Base-by-base conservation (phyloP, 2,888 invertebrate genomes). In the Atherix ibis region DNA sequence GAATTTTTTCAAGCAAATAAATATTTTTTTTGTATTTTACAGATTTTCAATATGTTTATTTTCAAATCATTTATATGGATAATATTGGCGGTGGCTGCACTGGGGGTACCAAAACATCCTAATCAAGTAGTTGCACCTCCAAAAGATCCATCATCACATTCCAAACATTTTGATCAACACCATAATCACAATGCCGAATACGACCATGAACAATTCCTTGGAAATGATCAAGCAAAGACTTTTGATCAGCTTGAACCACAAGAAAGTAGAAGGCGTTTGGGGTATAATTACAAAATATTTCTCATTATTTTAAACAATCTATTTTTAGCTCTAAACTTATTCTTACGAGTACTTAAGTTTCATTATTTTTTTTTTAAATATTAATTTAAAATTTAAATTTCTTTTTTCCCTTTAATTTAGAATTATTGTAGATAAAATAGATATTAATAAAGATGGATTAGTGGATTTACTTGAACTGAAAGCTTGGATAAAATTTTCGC, bases 131-230 rank as follows among this genome's bases (percentile, higher is more conserved):
- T n/a, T n/a, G n/a, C n/a, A n/a, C n/a, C n/a, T n/a, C n/a, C n/a
- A n/a, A n/a, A n/a, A n/a, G n/a, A n/a, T n/a, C n/a, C n/a, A n/a
- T n/a, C n/a, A n/a, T n/a, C n/a, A n/a, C n/a, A n/a, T n/a, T n/a
- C n/a, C n/a, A n/a, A n/a, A n/a, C n/a, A n/a, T n/a, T n/a, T n/a
- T n/a, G n/a, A 72, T 48, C 68, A 73, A 42, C 74, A 80, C 43
- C 79, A 76, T 17, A 73, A 81, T 40, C 89, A 89, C 49, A 85
- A 95, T 58, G 65, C 76, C 32, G 84, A 89, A 44, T 97, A 85
- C 55, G 97, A 97, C 53, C 97, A 97, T 53, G 95, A 97, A 54
- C 92, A 94, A 1, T 97, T 98, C 57, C 67, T 98, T 9, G 97
- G 97, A 0, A 87, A 91, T 53, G 88, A 91, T 43, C 76, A 77